Evolutionary conservation across 2,797 vertebrate genomes (phyloP), one percentile per base, ranked within the genome.

Genomic region (Enteromius viviparus): DNA sequence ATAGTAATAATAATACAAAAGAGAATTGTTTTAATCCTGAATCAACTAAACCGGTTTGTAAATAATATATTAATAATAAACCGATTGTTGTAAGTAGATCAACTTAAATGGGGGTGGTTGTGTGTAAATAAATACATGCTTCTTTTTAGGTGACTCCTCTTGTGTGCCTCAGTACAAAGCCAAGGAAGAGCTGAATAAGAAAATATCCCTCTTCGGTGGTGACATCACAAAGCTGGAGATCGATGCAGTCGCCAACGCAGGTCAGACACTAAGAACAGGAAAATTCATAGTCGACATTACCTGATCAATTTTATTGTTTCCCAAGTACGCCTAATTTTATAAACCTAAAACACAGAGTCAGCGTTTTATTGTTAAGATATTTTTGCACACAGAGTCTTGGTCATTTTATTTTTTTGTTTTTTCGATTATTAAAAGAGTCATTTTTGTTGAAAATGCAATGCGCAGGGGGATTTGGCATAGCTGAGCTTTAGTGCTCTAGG

Each of bases 151-250:
- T 42, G 75, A 23, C 32, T 77, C 85, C 29, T n/a, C 81, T 62
- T 86, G 65, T 76, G 4, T 86, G n/a, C 72, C 86, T 82, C 37
- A 15, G 32, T 88, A 89, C 78, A 66, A 76, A 76, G 88, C 87
- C 80, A 92, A 93, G 76, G 87, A 92, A 62, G 91, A 91, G 47
- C 88, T 97, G 87, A 96, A 96, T 21, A 87, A 92, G 85, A 97
- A 96, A 91, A 92, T 98, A 86, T 97, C 96, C 3, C 82, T 98
- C 66, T 93, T 96, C 89, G 92, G 91, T 0, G 95, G 95, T 0
- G 96, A 98, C 85, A 97, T 97, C 93, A 98, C 96, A 78, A 94
- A 93, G 84, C 90, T 97, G 91, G 96, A 97, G 92, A 93, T 97
- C 19, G 96, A 96, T 0, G 95, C 94, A 1, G 93, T 98, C 6